Evolutionary conservation across 2,797 vertebrate genomes (phyloP).

Genomic region (Chloroceryle inda): DNA sequence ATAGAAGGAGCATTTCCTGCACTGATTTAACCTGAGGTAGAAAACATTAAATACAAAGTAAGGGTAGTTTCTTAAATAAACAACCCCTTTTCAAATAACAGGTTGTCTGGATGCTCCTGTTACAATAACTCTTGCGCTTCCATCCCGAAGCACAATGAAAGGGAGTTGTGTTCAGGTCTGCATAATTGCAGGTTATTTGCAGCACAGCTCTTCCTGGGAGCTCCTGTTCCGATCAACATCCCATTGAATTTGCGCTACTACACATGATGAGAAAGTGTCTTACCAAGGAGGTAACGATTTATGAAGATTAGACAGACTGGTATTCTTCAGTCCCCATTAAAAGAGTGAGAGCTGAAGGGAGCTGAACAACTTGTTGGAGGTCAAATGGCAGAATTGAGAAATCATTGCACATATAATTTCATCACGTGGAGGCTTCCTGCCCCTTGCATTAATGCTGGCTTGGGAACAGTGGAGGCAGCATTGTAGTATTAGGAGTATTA

Average conservation of each 20-base stretch:
- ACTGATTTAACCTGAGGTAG: constrained; percentile 7
- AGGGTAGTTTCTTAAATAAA: constrained; percentile 19
- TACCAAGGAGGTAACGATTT: not conserved
- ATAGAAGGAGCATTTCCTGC: constrained; percentile 14
- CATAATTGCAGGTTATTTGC: not conserved
- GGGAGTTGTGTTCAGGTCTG: not conserved
- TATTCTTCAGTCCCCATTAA: not conserved
- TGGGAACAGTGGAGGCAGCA: not conserved
- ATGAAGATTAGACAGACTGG: not conserved
- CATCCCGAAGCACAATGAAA: not conserved
- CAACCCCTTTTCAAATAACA: not conserved
- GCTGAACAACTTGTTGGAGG: not conserved
- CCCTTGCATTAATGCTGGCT: not conserved
- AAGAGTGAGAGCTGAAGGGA: not conserved
- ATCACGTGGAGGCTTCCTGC: not conserved
- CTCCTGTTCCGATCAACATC: not conserved
- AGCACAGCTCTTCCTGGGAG: not conserved
- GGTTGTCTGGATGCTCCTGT: not conserved
- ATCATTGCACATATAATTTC: not conserved
- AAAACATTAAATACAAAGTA: constrained; percentile 25
- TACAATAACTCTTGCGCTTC: not conserved
- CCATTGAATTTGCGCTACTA: not conserved
- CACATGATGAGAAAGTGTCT: not conserved
- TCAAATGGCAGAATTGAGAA: constrained; percentile 26
- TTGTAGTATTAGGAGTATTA: not conserved